These are phyloP conservation scores for Rhinichthys klamathensis DNA, from an alignment of 2,113 vertebrate species.

Conservation along the genomic window DNA sequence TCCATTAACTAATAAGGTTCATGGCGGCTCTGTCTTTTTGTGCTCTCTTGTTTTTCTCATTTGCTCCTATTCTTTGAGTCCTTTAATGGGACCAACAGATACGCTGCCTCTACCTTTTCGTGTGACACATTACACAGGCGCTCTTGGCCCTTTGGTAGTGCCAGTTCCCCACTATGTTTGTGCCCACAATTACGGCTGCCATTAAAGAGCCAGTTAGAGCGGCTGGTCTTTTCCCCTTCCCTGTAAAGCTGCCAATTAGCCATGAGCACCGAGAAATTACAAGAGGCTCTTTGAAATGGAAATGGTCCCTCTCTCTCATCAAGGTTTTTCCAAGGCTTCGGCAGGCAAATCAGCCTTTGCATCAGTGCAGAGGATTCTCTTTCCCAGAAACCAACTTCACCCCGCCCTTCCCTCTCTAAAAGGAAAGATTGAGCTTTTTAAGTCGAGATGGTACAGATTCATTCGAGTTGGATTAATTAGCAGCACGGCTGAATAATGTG, in stretches of 20 bases:
- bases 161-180: slow-evolving; percentile 44
- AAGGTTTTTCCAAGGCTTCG: slow-evolving; percentile 48
- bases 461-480: slow-evolving; percentile 39
- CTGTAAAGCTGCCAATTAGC: slow-evolving; percentile 59
- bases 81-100: slow-evolving; percentile 4
- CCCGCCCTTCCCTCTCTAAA: not conserved
- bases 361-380: slow-evolving; percentile 37
- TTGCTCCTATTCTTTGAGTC: not conserved
- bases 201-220: slow-evolving; percentile 56
- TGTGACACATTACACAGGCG: not conserved
- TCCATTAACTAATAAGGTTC: slow-evolving; percentile 58
- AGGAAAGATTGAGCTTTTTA: slow-evolving; percentile 15
- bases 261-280: slow-evolving; percentile 55
- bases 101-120: not conserved
- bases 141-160: slow-evolving; percentile 35
- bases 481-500: not conserved
- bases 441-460: slow-evolving; percentile 15
- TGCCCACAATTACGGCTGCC: slow-evolving; percentile 53
- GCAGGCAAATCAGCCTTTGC: slow-evolving; percentile 44
- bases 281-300: slow-evolving; percentile 59
- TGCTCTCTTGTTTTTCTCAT: not conserved
- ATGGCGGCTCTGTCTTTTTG: slow-evolving; percentile 3
- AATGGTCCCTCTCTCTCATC: slow-evolving; percentile 37
- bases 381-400: slow-evolving; percentile 24
- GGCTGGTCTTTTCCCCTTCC: slow-evolving; percentile 27